Base-by-base conservation (phyloP, 2,797 vertebrate species). In the Hydrolagus colliei region DNA sequence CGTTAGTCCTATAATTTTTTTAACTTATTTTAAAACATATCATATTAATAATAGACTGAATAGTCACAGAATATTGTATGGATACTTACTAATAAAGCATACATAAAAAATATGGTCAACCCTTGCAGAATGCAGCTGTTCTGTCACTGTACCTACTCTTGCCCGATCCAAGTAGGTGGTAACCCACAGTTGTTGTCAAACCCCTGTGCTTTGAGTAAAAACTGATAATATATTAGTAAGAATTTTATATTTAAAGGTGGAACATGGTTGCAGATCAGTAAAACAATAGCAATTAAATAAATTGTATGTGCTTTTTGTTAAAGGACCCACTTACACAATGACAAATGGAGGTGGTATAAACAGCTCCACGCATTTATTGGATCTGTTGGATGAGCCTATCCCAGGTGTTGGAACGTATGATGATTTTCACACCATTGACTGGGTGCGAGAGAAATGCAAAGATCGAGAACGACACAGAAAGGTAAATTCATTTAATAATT, bases 371-470 rank as follows among this genome's bases (percentile, higher is more conserved):
- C 97, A 99, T 90, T 92, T 97, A 87, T 88, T 98, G 93, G 97
- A 99, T 90, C 95, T 98, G 90, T 92, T 99, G 87, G 97, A 99
- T 91, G 97, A 99, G 89, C 97, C 97, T 41, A 98, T 99, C 90
- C 97, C 97, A 0, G 97, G 97, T 12, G 97, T 98, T 88, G 97
- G 97, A 86, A 98, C 97, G 18, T 99, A 99, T 0, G 97, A 99
- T 88, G 97, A 99, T 92, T 99, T 99, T 93, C 97, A 99, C 92
- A 99, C 97, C 88, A 99, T 99, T 86, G 97, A 99, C 87, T 99
- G 97, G 97, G 97, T 99, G 86, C 94, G 97, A 16, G 97, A 99
- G 90, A 99, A 99, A 87, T 99, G 97, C 93, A 98, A 98, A 91
- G 97, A 99, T 91, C 95, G 97, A 63, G 97, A 99, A 90, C 93